Evolutionary conservation across 1,140 invertebrate species (phyloP).

Genomic region (Caenorhabditis remanei): DNA sequence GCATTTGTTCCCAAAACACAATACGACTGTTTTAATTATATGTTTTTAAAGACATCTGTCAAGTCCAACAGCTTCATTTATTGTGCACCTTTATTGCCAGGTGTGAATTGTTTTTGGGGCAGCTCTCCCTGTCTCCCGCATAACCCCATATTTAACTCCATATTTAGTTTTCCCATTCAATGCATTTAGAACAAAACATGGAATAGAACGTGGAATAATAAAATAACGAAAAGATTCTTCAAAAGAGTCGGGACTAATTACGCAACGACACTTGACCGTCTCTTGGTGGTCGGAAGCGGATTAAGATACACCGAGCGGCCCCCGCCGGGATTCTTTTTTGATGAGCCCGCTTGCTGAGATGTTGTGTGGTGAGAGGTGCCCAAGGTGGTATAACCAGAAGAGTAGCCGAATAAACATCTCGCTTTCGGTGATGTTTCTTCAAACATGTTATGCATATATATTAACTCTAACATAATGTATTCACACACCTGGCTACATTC

Average conservation of each 20-base stretch:
- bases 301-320: constrained; percentile 47
- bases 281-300: constrained; percentile 29
- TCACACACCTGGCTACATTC: constrained; percentile 34
- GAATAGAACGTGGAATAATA: neutral
- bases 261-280: constrained; percentile 44
- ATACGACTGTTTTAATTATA: constrained; percentile 29
- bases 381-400: constrained; percentile 6
- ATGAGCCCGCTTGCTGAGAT: constrained; percentile 3
- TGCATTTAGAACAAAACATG: constrained; percentile 1
- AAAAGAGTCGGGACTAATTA: constrained; percentile 29
- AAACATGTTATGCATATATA: constrained; percentile 39
- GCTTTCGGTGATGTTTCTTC: constrained; percentile 2
- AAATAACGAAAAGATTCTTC: neutral
- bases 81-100: constrained; percentile 50
- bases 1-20: neutral
- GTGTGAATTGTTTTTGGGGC: constrained; percentile 41
- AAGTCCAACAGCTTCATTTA: constrained; percentile 35
- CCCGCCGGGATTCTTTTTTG: constrained; percentile 7
- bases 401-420: constrained; percentile 28
- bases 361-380: neutral
- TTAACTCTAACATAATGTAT: constrained; percentile 33
- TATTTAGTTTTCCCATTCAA: neutral
- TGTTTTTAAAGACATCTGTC: constrained; percentile 37
- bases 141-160: constrained; percentile 24
- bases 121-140: constrained; percentile 5